A percentile compares a stretch with the other conserved stretches of the same genome.
These are phyloP conservation scores for Penaeus monodon DNA, from an alignment of 2,888 invertebrate species.

Conservation along the genomic window DNA sequence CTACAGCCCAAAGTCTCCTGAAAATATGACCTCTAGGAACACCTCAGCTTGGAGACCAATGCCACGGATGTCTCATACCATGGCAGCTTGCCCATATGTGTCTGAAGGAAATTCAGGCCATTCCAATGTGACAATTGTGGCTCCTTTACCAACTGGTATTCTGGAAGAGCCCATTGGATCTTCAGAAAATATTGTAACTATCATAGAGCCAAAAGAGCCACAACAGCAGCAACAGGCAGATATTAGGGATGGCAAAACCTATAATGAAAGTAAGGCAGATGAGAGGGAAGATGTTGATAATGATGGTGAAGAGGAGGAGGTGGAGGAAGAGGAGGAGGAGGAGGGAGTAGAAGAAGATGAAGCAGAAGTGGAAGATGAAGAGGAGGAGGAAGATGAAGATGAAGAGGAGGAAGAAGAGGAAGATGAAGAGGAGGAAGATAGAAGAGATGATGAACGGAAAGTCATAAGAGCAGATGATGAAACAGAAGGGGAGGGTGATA, in stretches of 20 bases:
- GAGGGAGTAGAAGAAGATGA: conserved; percentile 37
- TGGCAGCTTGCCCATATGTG: conserved; percentile 34
- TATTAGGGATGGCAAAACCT: conserved; percentile 22
- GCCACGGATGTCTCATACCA: conserved; percentile 27
- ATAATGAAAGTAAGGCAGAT: not conserved
- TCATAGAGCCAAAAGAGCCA: not conserved
- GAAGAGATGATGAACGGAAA: conserved; percentile 3
- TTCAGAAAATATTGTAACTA: not conserved
- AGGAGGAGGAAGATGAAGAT: conserved; percentile 49
- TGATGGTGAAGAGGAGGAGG: conserved; percentile 38
- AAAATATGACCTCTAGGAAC: conserved; percentile 18
- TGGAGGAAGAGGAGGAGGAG: conserved; percentile 38
- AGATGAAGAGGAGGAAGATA: conserved; percentile 42
- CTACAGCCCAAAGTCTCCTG: conserved; percentile 20
- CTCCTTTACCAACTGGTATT: conserved; percentile 55
- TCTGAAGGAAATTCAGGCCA: conserved; percentile 40
- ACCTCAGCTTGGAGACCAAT: conserved; percentile 36
- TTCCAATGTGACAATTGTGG: conserved; percentile 34
- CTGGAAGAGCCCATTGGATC: conserved; percentile 55
- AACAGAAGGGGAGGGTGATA: conserved; percentile 29
- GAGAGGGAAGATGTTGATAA: conserved; percentile 11
- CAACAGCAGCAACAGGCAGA: not conserved
- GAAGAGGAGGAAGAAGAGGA: conserved; percentile 55
- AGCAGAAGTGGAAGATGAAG: conserved; percentile 42
- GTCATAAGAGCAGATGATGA: conserved; percentile 29